Percentiles rank a stretch among this genome's conserved stretches.
Conservation (phyloP, 1,140 invertebrate species). For the Tetramorium parvispinum region DNA sequence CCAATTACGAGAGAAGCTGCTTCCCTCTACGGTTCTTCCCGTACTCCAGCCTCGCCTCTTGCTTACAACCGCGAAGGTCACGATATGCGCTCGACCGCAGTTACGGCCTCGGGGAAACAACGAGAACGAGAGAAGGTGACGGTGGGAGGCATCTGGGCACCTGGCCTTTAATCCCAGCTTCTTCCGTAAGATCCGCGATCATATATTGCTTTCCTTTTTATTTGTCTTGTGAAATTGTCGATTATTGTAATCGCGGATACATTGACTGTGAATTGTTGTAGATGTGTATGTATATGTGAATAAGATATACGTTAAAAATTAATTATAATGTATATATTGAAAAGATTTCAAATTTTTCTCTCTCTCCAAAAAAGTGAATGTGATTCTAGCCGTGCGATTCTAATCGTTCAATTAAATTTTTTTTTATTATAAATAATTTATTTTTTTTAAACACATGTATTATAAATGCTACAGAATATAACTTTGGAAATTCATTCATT, state of each 20-base stretch:
- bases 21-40: slow-evolving; percentile 58
- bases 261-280: not conserved
- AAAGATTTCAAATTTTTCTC: not conserved
- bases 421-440: not conserved
- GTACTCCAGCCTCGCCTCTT: slow-evolving; percentile 32
- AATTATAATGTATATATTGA: not conserved
- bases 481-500: not conserved
- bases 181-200: slow-evolving; percentile 7
- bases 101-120: slow-evolving; percentile 52
- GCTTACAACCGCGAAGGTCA: slow-evolving; percentile 49
- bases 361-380: not conserved
- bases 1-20: slow-evolving; percentile 61
- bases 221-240: slow-evolving; percentile 6
- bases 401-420: not conserved
- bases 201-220: slow-evolving; percentile 44
- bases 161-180: slow-evolving; percentile 44
- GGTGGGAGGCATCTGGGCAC: slow-evolving; percentile 30
- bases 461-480: not conserved
- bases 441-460: not conserved
- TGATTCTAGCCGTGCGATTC: not conserved
- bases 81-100: slow-evolving; percentile 46
- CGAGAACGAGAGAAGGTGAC: slow-evolving; percentile 41
- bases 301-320: not conserved
- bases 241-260: slow-evolving; percentile 10
- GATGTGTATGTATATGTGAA: not conserved